Conservation (phyloP, 1,140 invertebrate species). For the Battus philenor region DNA sequence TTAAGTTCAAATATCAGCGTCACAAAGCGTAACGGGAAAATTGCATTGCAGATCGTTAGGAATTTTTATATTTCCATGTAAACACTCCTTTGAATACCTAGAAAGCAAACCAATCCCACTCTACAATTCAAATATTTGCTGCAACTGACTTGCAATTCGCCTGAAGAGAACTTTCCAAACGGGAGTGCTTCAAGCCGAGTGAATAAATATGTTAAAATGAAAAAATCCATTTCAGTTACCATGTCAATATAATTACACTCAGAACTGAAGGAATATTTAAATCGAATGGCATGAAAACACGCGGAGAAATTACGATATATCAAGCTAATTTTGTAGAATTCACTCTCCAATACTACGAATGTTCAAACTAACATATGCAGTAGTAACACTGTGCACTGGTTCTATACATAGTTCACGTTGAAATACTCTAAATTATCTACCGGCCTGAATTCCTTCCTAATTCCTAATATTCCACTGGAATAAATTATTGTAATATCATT, state of each 20-base stretch:
- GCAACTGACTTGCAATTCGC: constrained; percentile 60
- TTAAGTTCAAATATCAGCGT: constrained; percentile 12
- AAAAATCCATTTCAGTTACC: constrained; percentile 20
- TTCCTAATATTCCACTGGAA: no score
- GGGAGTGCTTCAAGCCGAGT: constrained; percentile 31
- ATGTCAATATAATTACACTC: constrained; percentile 22
- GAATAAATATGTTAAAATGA: constrained; percentile 31
- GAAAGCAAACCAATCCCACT: constrained; percentile 67
- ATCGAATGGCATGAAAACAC: no score
- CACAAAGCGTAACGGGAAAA: constrained; percentile 22
- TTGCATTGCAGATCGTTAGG: constrained; percentile 26
- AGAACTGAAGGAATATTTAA: constrained; percentile 18
- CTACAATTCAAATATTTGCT: constrained; percentile 71
- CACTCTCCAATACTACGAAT: no score
- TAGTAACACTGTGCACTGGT: no score
- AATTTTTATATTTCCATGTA: constrained; percentile 65
- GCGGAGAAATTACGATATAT: no score
- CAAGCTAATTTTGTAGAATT: no score
- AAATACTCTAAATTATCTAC: no score
- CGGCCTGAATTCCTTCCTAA: no score
- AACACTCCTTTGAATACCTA: constrained; percentile 57
- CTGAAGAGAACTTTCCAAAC: constrained; percentile 42
- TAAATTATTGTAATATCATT: no score
- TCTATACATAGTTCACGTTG: no score
- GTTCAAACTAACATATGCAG: no score